phyloP scores from a whole-genome alignment of 2,113 vertebrate species.

The Sprattus sprattus region DNA sequence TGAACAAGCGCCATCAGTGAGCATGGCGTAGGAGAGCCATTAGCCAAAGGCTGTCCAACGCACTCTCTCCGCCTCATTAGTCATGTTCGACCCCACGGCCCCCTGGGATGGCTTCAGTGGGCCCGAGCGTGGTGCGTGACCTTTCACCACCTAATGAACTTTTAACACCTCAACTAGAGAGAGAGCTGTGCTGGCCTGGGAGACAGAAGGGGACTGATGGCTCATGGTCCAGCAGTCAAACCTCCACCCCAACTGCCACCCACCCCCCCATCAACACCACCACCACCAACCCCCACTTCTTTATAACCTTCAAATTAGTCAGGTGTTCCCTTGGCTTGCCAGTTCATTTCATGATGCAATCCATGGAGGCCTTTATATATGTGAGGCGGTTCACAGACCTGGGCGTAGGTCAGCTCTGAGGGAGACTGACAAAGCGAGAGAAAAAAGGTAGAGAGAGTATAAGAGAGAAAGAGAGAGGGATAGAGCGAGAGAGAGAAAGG shows the following conservation, averaged over 20 bases:
- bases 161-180: constrained; percentile 70
- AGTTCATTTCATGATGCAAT: neutral
- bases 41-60: neutral
- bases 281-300: neutral
- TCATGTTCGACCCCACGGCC: constrained; percentile 49
- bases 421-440: constrained; percentile 51
- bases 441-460: constrained; percentile 36
- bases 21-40: constrained; percentile 31
- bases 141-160: constrained; percentile 80
- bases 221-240: neutral
- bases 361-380: neutral
- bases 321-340: neutral
- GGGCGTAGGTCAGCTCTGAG: constrained; percentile 20
- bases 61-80: constrained; percentile 70
- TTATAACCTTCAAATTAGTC: neutral
- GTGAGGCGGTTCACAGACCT: neutral
- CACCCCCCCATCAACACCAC: neutral
- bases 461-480: neutral
- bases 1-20: constrained; percentile 42
- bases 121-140: constrained; percentile 70
- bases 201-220: neutral
- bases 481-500: neutral
- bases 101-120: constrained; percentile 64
- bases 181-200: neutral
- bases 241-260: neutral